Base-by-base conservation (phyloP, 1,140 invertebrate species). In the Calliopsis andreniformis region DNA sequence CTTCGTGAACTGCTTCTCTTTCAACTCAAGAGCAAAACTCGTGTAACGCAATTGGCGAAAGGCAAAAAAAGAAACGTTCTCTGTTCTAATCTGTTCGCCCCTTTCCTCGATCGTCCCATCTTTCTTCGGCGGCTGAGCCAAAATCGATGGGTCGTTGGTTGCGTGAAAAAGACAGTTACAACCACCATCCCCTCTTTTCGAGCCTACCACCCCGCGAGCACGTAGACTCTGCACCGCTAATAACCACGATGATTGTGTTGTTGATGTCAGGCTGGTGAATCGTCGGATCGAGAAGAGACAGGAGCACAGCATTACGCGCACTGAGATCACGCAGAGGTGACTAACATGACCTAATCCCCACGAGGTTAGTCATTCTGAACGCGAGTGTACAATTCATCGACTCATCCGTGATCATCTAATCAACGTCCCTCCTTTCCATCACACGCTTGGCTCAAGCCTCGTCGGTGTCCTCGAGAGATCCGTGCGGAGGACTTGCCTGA, bases 241-340 rank as follows among this genome's bases (percentile, higher is more conserved):
- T 73, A 67, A 66, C 43, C 14, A 12, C 10, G n/a, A 3, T 10
- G n/a, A 56, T 55, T n/a, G n/a, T n/a, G 56, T 75, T 84, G 82
- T 90, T 82, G 61, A 85, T 87, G 87, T 86, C 91, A 95, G 94
- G 92, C 92, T 95, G 92, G 94, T 95, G 92, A 95, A 94, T 91
- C 93, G 94, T 83, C 92, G 94, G 86, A 93, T 95, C 87, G 94
- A 95, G 91, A 93, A 94, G 91, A 93, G 94, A 86, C 94, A 95
- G 91, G 94, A 95, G 90, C 94, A 94, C 92, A 94, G 93, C 90
- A 93, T 95, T 87, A 95, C 94, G 78, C 94, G 93, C 88, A 95
- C 94, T 88, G 94, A 95, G 93, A 94, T 94, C 86, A 95, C 94
- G 69, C 93, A 94, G 92, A 94, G 94, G 94, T 94, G 94, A 91